Percentiles rank a stretch among this genome's conserved stretches.
phyloP scores from a whole-genome alignment of 2,888 invertebrate species.

The Ochlodes sylvanus region DNA sequence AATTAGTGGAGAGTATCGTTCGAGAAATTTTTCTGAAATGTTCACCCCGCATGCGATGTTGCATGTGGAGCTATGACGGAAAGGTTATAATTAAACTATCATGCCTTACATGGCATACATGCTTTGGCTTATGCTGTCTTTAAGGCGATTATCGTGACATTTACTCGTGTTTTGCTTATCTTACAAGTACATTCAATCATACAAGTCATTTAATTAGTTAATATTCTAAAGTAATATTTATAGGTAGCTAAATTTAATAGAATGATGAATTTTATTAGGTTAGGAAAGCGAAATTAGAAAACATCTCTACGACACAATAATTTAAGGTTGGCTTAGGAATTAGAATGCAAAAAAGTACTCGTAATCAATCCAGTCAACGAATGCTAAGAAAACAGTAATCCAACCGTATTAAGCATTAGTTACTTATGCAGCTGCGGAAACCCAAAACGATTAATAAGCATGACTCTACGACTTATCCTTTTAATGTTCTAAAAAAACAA shows the following conservation, averaged over 20 bases:
- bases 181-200: conserved; percentile 1
- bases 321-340: too few relatives aligned
- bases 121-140: conserved; percentile 13
- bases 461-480: background rate
- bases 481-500: background rate
- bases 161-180: background rate
- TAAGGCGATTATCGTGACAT: conserved; percentile 3
- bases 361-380: too few relatives aligned
- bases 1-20: conserved; percentile 13
- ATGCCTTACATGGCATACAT: background rate
- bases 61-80: conserved; percentile 21
- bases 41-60: conserved; percentile 25
- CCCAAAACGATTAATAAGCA: background rate
- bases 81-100: conserved; percentile 23
- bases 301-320: too few relatives aligned
- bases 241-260: too few relatives aligned
- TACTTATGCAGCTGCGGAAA: too few relatives aligned
- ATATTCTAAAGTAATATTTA: too few relatives aligned
- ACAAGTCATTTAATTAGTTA: too few relatives aligned
- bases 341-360: too few relatives aligned
- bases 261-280: too few relatives aligned
- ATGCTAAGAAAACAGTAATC: too few relatives aligned
- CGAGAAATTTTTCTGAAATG: conserved; percentile 13
- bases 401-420: too few relatives aligned
- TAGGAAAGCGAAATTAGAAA: too few relatives aligned